phyloP scores from a whole-genome alignment of 2,113 vertebrate genomes.

The Ptyas mucosa region DNA sequence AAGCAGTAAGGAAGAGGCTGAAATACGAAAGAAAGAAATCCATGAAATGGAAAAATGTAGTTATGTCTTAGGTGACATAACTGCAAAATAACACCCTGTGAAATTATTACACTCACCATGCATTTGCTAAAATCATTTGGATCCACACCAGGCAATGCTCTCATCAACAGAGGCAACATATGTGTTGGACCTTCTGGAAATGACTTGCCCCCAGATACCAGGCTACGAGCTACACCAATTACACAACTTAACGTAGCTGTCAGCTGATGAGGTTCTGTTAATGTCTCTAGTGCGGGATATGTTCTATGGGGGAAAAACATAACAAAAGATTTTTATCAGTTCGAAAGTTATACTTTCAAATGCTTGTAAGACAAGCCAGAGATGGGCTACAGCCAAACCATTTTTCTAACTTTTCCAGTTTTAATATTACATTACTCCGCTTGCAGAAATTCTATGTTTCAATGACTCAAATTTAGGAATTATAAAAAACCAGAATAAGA shows the following conservation, averaged over 20 bases:
- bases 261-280: conserved; percentile 97
- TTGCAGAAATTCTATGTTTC: not conserved
- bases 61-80: not conserved
- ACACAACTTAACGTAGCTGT: conserved; percentile 97
- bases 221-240: conserved; percentile 93
- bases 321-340: not conserved
- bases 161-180: conserved; percentile 96
- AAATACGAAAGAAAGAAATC: not conserved
- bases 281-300: conserved; percentile 93
- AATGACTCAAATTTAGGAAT: not conserved
- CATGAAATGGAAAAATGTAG: not conserved
- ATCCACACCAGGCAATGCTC: conserved; percentile 95
- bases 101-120: conserved; percentile 82
- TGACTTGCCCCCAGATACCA: conserved; percentile 85
- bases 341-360: not conserved
- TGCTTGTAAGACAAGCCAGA: not conserved
- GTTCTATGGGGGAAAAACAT: conserved; percentile 72
- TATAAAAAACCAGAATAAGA: not conserved
- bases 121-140: conserved; percentile 99
- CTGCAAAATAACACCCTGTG: not conserved
- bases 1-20: not conserved
- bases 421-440: not conserved
- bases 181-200: conserved; percentile 96
- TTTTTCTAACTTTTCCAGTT: not conserved
- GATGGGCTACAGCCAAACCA: not conserved